phyloP scores from a whole-genome alignment of 2,888 invertebrate genomes.

The Cantharis flavilabris region DNA sequence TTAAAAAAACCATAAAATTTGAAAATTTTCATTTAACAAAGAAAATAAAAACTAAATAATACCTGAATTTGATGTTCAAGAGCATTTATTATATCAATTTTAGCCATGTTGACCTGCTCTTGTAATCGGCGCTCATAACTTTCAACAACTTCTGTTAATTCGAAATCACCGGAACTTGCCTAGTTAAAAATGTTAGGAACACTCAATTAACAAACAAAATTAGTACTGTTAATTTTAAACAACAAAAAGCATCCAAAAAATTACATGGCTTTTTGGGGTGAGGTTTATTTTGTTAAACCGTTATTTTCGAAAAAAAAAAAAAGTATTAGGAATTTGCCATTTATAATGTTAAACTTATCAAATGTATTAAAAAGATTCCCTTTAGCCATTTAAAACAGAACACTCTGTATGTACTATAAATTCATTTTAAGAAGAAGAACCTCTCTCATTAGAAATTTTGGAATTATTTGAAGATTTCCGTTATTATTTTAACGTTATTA shows the following conservation, averaged over 20 bases:
- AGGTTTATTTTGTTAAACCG: too few species aligned
- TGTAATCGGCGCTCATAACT: constrained; percentile 61
- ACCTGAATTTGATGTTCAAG: constrained; percentile 78
- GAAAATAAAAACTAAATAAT: constrained; percentile 41
- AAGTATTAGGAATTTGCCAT: too few species aligned
- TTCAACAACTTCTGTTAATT: constrained; percentile 53
- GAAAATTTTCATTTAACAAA: neutral
- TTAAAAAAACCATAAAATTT: neutral
- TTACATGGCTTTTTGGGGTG: neutral
- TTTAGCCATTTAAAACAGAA: too few species aligned
- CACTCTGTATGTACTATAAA: too few species aligned
- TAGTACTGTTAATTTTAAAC: neutral
- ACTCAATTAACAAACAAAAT: constrained; percentile 18
- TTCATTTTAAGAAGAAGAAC: too few species aligned
- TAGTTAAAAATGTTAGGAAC: constrained; percentile 25
- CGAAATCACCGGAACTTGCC: constrained; percentile 53
- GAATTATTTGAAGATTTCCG: too few species aligned
- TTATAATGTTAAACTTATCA: too few species aligned
- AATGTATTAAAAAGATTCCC: too few species aligned
- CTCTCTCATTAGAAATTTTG: too few species aligned
- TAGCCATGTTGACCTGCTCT: constrained; percentile 67
- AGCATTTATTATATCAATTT: constrained; percentile 69
- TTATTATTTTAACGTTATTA: too few species aligned
- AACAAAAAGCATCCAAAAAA: neutral
- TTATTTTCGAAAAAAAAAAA: too few species aligned